These are phyloP conservation scores for Acrocephalus scirpaceus DNA, from an alignment of 2,797 vertebrate genomes.

Conservation along the genomic window DNA sequence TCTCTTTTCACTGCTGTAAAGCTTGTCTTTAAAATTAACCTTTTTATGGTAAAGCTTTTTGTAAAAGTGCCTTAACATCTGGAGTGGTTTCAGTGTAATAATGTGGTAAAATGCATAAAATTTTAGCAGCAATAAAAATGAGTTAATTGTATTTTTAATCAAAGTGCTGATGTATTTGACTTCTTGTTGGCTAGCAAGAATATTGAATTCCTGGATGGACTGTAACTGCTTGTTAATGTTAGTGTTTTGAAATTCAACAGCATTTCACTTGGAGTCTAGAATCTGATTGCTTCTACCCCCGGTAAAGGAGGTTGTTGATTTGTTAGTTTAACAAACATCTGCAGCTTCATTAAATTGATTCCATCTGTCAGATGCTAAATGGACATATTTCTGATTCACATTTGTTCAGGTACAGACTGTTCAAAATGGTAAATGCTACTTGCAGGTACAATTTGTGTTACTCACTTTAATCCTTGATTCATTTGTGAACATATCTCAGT, in stretches of 20 bases:
- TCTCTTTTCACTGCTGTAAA: conserved; percentile 1
- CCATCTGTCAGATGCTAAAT: conserved; percentile 39
- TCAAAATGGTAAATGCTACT: conserved; percentile 25
- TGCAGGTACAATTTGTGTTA: conserved; percentile 54
- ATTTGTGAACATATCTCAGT: background rate
- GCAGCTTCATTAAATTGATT: background rate
- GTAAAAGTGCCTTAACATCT: background rate
- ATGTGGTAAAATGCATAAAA: background rate
- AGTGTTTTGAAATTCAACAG: conserved; percentile 18
- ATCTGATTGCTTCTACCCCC: background rate
- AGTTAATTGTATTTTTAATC: background rate
- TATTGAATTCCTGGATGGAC: background rate
- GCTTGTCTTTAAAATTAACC: conserved; percentile 11
- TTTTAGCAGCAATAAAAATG: background rate
- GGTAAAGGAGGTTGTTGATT: background rate
- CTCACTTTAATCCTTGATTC: conserved; percentile 46
- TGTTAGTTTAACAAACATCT: conserved; percentile 30
- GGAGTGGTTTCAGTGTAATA: background rate
- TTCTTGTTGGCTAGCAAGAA: background rate
- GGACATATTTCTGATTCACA: background rate
- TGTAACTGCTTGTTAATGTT: background rate
- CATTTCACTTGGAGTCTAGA: conserved; percentile 24
- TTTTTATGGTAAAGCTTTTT: background rate
- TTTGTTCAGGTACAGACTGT: conserved; percentile 46
- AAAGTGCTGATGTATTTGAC: background rate